Percentiles rank a stretch among this genome's conserved stretches.
These are phyloP conservation scores for Centropus bengalensis DNA, from an alignment of 2,113 vertebrate genomes.

Conservation along the genomic window DNA sequence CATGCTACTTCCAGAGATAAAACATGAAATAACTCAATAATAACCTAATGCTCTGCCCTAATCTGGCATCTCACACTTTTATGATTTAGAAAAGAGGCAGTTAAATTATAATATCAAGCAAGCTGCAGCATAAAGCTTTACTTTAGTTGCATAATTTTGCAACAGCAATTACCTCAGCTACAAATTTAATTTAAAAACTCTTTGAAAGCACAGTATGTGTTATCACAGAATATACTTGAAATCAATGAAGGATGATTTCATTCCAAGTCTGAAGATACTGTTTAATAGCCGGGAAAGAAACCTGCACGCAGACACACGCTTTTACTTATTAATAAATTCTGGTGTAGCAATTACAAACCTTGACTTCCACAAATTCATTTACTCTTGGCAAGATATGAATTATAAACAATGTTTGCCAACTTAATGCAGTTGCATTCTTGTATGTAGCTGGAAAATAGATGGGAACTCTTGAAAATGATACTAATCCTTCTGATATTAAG, in stretches of 20 bases:
- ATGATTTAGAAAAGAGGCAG: conserved; percentile 67
- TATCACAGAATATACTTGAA: conserved; percentile 75
- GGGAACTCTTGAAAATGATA: conserved; percentile 67
- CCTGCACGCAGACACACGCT: neutral
- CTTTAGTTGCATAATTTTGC: conserved; percentile 72
- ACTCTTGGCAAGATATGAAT: conserved; percentile 63
- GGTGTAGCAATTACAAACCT: conserved; percentile 64
- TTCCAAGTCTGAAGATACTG: conserved; percentile 71
- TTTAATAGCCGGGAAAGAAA: conserved; percentile 69
- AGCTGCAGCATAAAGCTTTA: conserved; percentile 58
- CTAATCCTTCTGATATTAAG: conserved; percentile 73
- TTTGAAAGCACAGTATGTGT: conserved; percentile 72
- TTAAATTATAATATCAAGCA: conserved; percentile 73
- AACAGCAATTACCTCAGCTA: conserved; percentile 75
- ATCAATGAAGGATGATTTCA: conserved; percentile 78
- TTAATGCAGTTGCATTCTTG: conserved; percentile 60
- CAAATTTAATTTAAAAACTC: conserved; percentile 82
- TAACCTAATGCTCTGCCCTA: conserved; percentile 45
- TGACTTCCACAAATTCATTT: conserved; percentile 65
- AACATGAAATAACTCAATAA: conserved; percentile 21
- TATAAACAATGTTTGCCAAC: conserved; percentile 70
- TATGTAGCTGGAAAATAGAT: conserved; percentile 67
- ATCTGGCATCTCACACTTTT: conserved; percentile 37
- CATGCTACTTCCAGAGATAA: neutral
- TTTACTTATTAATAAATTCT: conserved; percentile 69